Evolutionary conservation across 1,140 invertebrate genomes (phyloP), one percentile per base, ranked within the genome.

Genomic region (Pseudomyrmex concolor): DNA sequence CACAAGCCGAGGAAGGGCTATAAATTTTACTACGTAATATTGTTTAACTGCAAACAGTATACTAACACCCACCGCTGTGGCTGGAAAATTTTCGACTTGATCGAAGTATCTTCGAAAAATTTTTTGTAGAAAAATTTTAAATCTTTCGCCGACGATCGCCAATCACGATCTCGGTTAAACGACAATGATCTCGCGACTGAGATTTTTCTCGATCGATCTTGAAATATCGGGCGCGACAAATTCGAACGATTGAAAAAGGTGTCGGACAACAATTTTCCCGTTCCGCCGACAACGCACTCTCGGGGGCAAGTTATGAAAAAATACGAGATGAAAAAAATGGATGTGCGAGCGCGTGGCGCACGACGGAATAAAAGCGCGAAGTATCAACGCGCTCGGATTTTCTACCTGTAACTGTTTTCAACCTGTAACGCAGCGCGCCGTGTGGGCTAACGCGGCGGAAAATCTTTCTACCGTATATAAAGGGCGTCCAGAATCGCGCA

Each of bases 1-100:
- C 60, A 43, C 83, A 50, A 54, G 76, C 43, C 19, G 62, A 67
- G 45, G 76, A 63, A 59, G n/a, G 54, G 84, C 84, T 91, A 92
- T 94, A 94, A 94, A 94, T 94, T 93, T 94, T 93, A 93, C 92
- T 91, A 91, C 91, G 92, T 94, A 93, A 93, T 94, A 94, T 93
- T 94, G 91, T 93, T 94, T 94, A 93, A 94, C 92, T 93, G 92
- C 93, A 93, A 93, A 93, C 91, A 89, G 91, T 91, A 92, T 92
- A 92, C 87, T 89, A 90, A 89, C 91, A 89, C 89, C 87, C 84
- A 55, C 13, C 48, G 78, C 17, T 17, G 73, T n/a, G 3, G 71
- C 34, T n/a, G 89, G 84, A 86, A 89, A 88, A 89, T 83, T 88
- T 84, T 88, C 86, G 86, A 84, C 81, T 60, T 25, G 2, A 25